phyloP scores from a whole-genome alignment of 2,888 invertebrate genomes.

The Rhagonycha lutea region DNA sequence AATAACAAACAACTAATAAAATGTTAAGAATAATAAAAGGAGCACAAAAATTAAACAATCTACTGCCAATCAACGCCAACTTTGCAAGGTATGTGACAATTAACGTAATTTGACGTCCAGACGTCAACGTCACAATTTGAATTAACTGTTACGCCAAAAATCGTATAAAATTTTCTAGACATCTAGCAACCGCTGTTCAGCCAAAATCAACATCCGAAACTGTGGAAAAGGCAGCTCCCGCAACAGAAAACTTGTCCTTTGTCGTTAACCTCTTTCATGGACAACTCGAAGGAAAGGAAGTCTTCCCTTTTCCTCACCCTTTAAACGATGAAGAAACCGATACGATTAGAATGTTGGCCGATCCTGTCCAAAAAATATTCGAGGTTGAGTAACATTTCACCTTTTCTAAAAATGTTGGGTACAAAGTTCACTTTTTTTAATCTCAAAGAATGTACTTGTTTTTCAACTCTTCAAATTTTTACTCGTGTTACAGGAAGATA shows the following conservation, averaged over 20 bases:
- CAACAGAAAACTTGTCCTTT: constrained; percentile 64
- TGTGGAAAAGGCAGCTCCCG: not conserved
- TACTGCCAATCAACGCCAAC: not conserved
- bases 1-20: not conserved
- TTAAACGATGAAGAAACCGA: constrained; percentile 79
- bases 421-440: not conserved
- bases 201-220: not conserved
- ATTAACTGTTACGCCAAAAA: not conserved
- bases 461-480: not conserved
- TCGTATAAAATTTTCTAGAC: not conserved
- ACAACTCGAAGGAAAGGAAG: constrained; percentile 73
- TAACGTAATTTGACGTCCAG: not conserved
- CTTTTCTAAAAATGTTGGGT: not conserved
- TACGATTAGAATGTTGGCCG: constrained; percentile 73
- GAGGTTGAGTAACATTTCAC: not conserved
- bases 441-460: not conserved
- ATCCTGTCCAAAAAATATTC: constrained; percentile 74
- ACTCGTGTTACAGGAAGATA: constrained; percentile 64
- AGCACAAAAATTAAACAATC: not conserved
- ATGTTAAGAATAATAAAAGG: not conserved
- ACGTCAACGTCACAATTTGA: not conserved
- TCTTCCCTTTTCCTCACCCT: constrained; percentile 88
- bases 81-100: not conserved
- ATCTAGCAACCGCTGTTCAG: not conserved
- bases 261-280: constrained; percentile 88